Conservation (phyloP, 2,113 vertebrate genomes). For the Ceyx margarethae region DNA sequence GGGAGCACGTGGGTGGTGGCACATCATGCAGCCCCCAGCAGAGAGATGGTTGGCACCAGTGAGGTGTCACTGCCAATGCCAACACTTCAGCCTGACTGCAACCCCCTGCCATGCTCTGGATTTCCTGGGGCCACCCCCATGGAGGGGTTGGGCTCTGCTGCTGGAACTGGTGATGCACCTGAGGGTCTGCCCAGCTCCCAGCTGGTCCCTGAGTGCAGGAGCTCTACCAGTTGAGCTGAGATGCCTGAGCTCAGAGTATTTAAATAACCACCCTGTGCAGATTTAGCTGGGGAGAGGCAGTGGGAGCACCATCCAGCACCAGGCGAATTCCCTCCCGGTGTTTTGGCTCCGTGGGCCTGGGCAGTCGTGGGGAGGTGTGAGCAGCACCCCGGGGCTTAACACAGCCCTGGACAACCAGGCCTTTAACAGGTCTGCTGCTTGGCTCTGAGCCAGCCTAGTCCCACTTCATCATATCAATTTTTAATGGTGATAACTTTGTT, state of each 20-base stretch:
- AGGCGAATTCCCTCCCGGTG: neutral
- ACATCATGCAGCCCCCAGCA: neutral
- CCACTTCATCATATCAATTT: conserved; percentile 57
- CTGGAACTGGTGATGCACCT: too few relatives aligned
- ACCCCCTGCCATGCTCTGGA: neutral
- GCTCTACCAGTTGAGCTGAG: too few relatives aligned
- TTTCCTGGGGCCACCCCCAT: too few relatives aligned
- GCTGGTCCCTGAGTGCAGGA: too few relatives aligned
- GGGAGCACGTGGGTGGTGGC: rapidly evolving
- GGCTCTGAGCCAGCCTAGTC: conserved; percentile 16
- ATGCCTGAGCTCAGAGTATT: too few relatives aligned
- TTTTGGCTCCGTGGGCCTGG: conserved; percentile 41
- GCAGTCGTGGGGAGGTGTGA: conserved; percentile 33
- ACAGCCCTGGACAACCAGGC: conserved; percentile 60
- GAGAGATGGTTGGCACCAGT: neutral
- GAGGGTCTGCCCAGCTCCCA: too few relatives aligned
- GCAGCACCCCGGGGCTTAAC: conserved; percentile 35
- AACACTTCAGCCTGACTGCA: too few relatives aligned
- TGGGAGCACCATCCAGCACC: neutral
- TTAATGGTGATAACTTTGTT: conserved; percentile 68
- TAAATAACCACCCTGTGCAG: too few relatives aligned
- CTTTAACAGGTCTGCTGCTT: conserved; percentile 62
- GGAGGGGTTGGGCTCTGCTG: too few relatives aligned
- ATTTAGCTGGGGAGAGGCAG: too few relatives aligned
- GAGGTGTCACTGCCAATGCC: neutral